Base-by-base conservation (phyloP, 37 sponge, comb jelly and placozoan genomes). In the Crambe crambe region DNA sequence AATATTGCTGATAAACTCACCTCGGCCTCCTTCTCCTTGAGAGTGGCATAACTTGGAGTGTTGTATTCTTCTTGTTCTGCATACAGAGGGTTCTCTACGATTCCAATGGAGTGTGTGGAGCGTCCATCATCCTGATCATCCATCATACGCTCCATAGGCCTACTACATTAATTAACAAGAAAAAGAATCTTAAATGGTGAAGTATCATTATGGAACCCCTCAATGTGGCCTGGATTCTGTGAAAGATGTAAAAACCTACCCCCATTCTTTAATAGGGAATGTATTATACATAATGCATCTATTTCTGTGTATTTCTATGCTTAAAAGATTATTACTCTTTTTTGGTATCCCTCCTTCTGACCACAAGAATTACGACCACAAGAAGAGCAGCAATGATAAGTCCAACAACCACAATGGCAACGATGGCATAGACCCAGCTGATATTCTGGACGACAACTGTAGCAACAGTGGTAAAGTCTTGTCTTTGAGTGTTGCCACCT, bases 1-100 rank as follows among this genome's bases (percentile, higher is more conserved):
- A 23, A 21, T 26, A 62, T 25, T n/a, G 31, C 12, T 37, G 12
- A 4, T 72, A 27, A 42, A 18, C 51, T 42, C 3, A 36, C 44
- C 51, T 72, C 29, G 2, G 22, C 37, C 21, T 72, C 72, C 29
- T 72, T 72, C 17, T n/a, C 47, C 3, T 41, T 43, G 27, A 72
- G 23, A 26, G 43, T n/a, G 23, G 44, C 72, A 72, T 43, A 72
- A 21, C 44, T 42, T 26, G 72, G 72, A 10, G 37, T 20, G 40
- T 6, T 38, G 30, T 43, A 10, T 3, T 57, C 75, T 8, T 58
- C 76, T 23, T 60, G 37, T 12, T 75, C 76, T 15, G 61, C 76
- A 58, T 75, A 75, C 39, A 75, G 76, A 27, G 60, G 61, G 41
- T 75, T 75, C 60, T 75, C 62, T 8, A 75, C 76, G 36, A 75